A percentile compares a stretch with the other conserved stretches of the same genome.
phyloP scores from a whole-genome alignment of 2,888 invertebrate genomes.

The Brachypterus glaber region DNA sequence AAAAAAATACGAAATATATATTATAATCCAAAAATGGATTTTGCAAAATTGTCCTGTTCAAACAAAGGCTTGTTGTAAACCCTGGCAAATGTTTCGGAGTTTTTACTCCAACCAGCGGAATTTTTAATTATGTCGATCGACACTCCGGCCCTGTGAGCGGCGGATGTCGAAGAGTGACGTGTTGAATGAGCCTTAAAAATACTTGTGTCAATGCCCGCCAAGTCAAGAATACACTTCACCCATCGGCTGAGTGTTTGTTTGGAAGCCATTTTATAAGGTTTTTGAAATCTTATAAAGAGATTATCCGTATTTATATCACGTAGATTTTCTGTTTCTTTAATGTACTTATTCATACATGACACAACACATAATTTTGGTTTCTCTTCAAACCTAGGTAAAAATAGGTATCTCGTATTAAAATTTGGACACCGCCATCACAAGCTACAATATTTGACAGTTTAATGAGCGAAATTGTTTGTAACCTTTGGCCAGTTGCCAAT shows the following conservation, averaged over 20 bases:
- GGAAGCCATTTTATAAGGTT: slow-evolving; percentile 12
- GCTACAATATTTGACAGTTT: slow-evolving; percentile 15
- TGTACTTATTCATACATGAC: slow-evolving; percentile 13
- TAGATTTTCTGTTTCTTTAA: slow-evolving; percentile 8
- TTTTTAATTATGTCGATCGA: slow-evolving; percentile 8
- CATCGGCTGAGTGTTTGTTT: slow-evolving; percentile 20
- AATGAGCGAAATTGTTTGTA: slow-evolving; percentile 19
- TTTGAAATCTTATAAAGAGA: slow-evolving; percentile 10
- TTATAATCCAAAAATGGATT: slow-evolving; percentile 4
- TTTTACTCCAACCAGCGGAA: slow-evolving; percentile 13
- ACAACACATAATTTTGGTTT: slow-evolving; percentile 18
- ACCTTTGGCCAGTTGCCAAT: slow-evolving; percentile 12
- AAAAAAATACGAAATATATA: too few relatives aligned
- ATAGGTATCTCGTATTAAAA: slow-evolving; percentile 4
- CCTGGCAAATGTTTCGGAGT: slow-evolving; percentile 7
- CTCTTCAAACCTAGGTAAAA: slow-evolving; percentile 15
- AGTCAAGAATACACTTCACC: slow-evolving; percentile 15
- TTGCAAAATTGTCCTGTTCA: slow-evolving; percentile 2
- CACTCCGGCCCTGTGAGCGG: slow-evolving; percentile 9
- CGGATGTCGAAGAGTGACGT: slow-evolving; percentile 15
- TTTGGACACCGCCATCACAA: neutral
- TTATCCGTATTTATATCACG: slow-evolving; percentile 2
- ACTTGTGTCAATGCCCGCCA: slow-evolving; percentile 17
- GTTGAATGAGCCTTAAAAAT: slow-evolving; percentile 12
- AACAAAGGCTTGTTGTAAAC: slow-evolving; percentile 12